Evolutionary conservation across 2,888 invertebrate species (phyloP).

Genomic region (Xiphydria camelus): DNA sequence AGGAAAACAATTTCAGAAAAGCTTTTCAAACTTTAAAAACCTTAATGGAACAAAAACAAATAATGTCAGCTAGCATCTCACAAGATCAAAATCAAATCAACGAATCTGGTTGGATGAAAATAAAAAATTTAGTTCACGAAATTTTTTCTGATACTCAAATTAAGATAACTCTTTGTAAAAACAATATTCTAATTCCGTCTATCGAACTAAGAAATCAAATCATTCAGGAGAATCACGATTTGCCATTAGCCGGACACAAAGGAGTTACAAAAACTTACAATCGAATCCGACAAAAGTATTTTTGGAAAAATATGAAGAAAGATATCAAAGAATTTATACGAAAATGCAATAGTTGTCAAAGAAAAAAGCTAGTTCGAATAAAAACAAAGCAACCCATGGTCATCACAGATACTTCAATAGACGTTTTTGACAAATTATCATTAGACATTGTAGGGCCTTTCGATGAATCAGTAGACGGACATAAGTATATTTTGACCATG

Average conservation of each 20-base stretch:
- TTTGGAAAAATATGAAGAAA: slow-evolving; percentile 18
- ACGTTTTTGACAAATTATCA: slow-evolving; percentile 22
- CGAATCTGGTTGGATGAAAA: too few relatives aligned
- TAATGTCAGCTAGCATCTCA: too few relatives aligned
- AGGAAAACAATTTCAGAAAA: too few relatives aligned
- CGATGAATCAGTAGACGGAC: too few relatives aligned
- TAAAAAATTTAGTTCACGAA: too few relatives aligned
- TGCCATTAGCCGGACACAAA: slow-evolving; percentile 21
- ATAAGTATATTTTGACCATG: too few relatives aligned
- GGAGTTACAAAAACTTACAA: slow-evolving; percentile 19
- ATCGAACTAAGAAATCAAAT: neutral
- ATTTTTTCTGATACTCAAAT: too few relatives aligned
- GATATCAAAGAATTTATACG: slow-evolving; percentile 14
- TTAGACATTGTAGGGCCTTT: slow-evolving; percentile 21
- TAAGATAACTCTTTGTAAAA: too few relatives aligned
- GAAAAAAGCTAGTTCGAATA: slow-evolving; percentile 7
- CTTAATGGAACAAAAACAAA: too few relatives aligned
- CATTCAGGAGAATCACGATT: slow-evolving; percentile 6
- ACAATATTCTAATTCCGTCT: neutral
- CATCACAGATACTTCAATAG: slow-evolving; percentile 10
- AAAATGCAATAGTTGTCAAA: slow-evolving; percentile 16
- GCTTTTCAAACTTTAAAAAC: too few relatives aligned
- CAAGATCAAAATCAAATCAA: too few relatives aligned
- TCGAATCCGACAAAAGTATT: slow-evolving; percentile 8
- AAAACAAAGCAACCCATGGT: slow-evolving; percentile 16